phyloP scores from a whole-genome alignment of 1,140 invertebrate genomes.

The Pseudachorutes palmiensis region DNA sequence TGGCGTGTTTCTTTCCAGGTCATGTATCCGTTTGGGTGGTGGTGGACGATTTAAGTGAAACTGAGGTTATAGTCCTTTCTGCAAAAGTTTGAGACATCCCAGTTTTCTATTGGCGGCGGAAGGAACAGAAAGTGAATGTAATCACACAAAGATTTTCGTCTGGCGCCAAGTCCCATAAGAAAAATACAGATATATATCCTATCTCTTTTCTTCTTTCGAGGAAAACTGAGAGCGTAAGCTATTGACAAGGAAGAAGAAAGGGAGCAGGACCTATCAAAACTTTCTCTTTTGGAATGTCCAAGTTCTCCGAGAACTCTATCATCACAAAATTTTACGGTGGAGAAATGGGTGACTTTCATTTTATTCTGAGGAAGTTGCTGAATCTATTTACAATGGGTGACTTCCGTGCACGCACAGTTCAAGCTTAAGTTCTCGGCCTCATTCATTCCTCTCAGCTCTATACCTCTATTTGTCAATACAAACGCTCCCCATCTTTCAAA shows the following conservation, averaged over 20 bases:
- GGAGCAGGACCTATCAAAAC: not conserved
- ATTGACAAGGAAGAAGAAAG: not conserved
- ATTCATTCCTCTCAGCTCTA: too few species aligned
- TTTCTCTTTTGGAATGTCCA: not conserved
- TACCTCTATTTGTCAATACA: too few species aligned
- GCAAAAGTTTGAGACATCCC: slow-evolving; percentile 2
- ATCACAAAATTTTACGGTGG: slow-evolving; percentile 1
- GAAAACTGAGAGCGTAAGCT: not conserved
- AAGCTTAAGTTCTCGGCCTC: too few species aligned
- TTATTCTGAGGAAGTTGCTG: not conserved
- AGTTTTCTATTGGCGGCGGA: not conserved
- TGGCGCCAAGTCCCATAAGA: not conserved
- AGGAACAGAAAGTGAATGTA: not conserved
- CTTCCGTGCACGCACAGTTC: too few species aligned
- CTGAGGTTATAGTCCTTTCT: too few species aligned
- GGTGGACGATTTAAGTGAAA: too few species aligned
- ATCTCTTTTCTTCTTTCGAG: not conserved
- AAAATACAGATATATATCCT: too few species aligned
- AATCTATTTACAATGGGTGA: not conserved
- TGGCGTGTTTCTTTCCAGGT: not conserved
- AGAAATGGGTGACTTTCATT: not conserved
- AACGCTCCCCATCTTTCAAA: too few species aligned
- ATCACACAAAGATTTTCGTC: not conserved
- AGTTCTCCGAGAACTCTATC: not conserved
- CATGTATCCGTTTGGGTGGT: too few species aligned